Conservation (phyloP, 2,888 invertebrate species). For the Scrobipalpa costella region DNA sequence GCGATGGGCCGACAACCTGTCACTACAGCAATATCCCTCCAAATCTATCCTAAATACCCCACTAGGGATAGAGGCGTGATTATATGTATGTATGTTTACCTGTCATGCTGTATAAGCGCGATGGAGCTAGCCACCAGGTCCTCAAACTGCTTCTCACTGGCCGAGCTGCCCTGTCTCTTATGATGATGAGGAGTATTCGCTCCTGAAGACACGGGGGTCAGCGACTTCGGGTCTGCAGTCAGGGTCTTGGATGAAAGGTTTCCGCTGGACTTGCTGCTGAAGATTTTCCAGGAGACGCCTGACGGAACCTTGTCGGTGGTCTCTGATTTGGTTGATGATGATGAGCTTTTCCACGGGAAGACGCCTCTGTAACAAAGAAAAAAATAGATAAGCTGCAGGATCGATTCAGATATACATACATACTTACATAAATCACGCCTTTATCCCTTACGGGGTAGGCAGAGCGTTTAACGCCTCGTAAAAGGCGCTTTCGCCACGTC, state of each 20-base stretch:
- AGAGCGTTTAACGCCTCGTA: no score
- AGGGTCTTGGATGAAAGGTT: conserved; percentile 59
- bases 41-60: no score
- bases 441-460: no score
- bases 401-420: no score
- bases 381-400: conserved; percentile 23
- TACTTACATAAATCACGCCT: no score
- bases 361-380: conserved; percentile 74
- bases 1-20: no score
- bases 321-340: conserved; percentile 52
- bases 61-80: no score
- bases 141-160: conserved; percentile 79
- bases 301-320: conserved; percentile 42
- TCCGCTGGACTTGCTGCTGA: conserved; percentile 69
- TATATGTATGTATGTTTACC: no score
- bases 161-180: conserved; percentile 72
- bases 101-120: conserved; percentile 86
- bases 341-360: conserved; percentile 76
- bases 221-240: conserved; percentile 52
- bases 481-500: no score
- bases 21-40: no score
- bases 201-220: conserved; percentile 64
- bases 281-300: conserved; percentile 62
- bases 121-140: conserved; percentile 86
- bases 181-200: conserved; percentile 71